These are phyloP conservation scores for Mixornis gularis DNA, from an alignment of 2,113 vertebrate species.

Conservation along the genomic window DNA sequence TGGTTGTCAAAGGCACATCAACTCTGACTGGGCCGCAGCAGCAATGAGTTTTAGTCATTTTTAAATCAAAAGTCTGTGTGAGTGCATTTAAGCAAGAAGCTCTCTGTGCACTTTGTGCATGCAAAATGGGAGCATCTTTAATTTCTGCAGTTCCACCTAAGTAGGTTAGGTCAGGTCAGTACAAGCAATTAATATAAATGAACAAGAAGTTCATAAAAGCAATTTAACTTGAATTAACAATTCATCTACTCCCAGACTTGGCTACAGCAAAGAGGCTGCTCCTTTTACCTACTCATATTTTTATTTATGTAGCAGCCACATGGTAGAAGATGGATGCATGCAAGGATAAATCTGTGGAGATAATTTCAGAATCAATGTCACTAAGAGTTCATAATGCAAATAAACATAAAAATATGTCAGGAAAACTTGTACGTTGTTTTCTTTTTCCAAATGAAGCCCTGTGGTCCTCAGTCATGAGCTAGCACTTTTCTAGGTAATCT, in stretches of 20 bases:
- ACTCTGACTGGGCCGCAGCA: not conserved
- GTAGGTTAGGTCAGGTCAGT: slow-evolving; percentile 29
- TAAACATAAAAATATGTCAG: not conserved
- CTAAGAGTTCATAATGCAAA: not conserved
- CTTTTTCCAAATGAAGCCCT: not conserved
- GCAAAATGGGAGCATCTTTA: not conserved
- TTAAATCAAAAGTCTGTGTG: not conserved
- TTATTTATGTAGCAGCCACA: not conserved
- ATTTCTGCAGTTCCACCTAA: slow-evolving; percentile 30
- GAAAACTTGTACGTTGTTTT: not conserved
- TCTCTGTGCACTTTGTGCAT: not conserved
- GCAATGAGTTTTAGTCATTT: not conserved
- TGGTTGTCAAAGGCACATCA: not conserved
- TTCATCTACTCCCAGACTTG: not conserved
- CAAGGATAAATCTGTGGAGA: not conserved
- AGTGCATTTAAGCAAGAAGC: not conserved
- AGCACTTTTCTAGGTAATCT: not conserved
- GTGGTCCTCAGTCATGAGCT: not conserved
- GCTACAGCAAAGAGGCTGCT: not conserved
- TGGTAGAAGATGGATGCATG: not conserved
- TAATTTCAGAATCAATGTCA: not conserved
- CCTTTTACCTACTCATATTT: not conserved
- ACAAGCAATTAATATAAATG: slow-evolving; percentile 55
- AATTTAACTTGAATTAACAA: slow-evolving; percentile 51
- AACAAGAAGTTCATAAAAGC: slow-evolving; percentile 52